These are phyloP conservation scores for Rhegmatorhina hoffmannsi DNA, from an alignment of 2,113 vertebrate species.

Conservation along the genomic window DNA sequence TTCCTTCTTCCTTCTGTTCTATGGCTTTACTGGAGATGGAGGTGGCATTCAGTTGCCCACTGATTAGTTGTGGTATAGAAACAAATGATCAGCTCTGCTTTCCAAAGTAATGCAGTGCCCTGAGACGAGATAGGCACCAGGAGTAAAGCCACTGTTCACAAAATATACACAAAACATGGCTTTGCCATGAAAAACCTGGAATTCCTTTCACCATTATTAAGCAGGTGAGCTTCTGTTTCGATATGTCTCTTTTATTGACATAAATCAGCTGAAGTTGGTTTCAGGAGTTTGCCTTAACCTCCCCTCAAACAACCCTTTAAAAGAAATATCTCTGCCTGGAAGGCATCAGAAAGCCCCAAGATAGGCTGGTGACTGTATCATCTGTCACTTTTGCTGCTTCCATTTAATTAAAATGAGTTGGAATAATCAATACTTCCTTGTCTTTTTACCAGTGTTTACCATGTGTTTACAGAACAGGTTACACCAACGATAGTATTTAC, in stretches of 20 bases:
- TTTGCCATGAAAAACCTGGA: not conserved
- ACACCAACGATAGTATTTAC: not conserved
- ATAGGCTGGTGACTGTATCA: not conserved
- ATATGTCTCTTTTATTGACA: not conserved
- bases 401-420: not conserved
- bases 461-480: not conserved
- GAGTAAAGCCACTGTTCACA: not conserved
- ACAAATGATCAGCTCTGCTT: not conserved
- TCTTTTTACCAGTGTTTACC: not conserved
- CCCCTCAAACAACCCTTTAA: not conserved
- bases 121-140: not conserved
- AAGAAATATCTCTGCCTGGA: not conserved
- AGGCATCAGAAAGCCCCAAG: not conserved
- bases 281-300: not conserved
- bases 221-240: not conserved
- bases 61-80: not conserved
- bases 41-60: not conserved
- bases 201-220: not conserved
- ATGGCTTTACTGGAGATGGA: not conserved
- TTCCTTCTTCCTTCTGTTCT: not conserved
- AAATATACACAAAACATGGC: not conserved
- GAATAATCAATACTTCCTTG: constrained; percentile 1
- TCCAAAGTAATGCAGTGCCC: not conserved
- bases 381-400: not conserved
- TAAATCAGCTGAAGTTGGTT: not conserved